Evolutionary conservation across 2,888 invertebrate genomes (phyloP).

Genomic region (Gari tellinella): DNA sequence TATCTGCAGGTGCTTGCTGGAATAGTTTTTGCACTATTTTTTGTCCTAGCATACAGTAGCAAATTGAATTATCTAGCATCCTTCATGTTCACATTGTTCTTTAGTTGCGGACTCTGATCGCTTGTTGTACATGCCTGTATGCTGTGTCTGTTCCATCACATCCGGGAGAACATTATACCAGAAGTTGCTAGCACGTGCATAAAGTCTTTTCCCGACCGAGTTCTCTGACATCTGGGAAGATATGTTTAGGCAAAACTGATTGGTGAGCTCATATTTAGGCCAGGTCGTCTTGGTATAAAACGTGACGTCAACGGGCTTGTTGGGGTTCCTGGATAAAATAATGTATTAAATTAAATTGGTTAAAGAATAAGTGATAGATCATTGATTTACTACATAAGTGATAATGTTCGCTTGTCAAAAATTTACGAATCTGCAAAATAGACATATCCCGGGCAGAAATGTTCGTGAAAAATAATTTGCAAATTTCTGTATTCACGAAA

Average conservation of each 20-base stretch:
- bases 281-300: background rate
- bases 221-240: background rate
- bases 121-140: no score
- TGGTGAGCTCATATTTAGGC: background rate
- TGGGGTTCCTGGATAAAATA: slow-evolving; percentile 28
- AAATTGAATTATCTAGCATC: no score
- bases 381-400: background rate
- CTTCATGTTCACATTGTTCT: no score
- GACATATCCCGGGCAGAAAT: no score
- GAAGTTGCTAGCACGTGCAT: slow-evolving; percentile 3
- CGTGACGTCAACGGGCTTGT: slow-evolving; percentile 7
- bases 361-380: background rate
- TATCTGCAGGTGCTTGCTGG: no score
- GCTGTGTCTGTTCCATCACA: background rate
- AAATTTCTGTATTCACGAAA: no score
- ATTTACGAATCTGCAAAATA: no score
- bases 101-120: no score
- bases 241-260: background rate
- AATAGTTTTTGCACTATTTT: no score
- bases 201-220: background rate
- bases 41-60: no score
- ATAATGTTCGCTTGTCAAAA: no score
- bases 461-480: no score
- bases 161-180: slow-evolving; percentile 4
- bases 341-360: background rate